phyloP scores from a whole-genome alignment of 2,797 vertebrate species.

The Danio tinwini region DNA sequence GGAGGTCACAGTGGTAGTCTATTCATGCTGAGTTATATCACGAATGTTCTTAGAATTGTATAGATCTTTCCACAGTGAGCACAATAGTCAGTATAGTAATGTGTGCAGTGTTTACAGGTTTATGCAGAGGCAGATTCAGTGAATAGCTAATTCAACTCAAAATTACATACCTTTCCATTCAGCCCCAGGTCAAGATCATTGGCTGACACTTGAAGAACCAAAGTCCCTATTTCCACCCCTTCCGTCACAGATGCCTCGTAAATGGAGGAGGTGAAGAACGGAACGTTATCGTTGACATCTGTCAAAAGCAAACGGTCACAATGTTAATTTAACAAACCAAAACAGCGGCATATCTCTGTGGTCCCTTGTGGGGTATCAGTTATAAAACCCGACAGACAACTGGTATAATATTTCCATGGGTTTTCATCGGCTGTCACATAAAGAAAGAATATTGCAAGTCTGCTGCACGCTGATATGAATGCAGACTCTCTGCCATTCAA shows the following conservation, averaged over 20 bases:
- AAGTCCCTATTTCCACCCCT: slow-evolving; percentile 81
- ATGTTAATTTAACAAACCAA: background rate
- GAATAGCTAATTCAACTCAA: background rate
- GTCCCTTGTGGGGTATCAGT: background rate
- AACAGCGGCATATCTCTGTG: background rate
- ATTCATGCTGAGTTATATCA: background rate
- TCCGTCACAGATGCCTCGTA: slow-evolving; percentile 88
- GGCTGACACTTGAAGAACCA: slow-evolving; percentile 86
- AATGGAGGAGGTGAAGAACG: slow-evolving; percentile 90
- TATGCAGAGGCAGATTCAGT: background rate
- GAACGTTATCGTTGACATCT: slow-evolving; percentile 94
- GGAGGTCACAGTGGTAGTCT: background rate
- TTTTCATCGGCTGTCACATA: background rate
- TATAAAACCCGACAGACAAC: background rate
- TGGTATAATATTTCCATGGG: background rate
- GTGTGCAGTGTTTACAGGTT: slow-evolving; percentile 2
- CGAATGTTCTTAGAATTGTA: background rate
- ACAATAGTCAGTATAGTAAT: background rate
- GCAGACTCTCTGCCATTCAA: background rate
- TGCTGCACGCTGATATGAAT: background rate
- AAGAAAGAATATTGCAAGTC: background rate
- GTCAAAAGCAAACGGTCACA: slow-evolving; percentile 23
- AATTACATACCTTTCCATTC: slow-evolving; percentile 83
- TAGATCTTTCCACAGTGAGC: background rate
- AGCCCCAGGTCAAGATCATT: slow-evolving; percentile 85